phyloP scores from a whole-genome alignment of 1,140 invertebrate species.

The Xylocopa sonorina region DNA sequence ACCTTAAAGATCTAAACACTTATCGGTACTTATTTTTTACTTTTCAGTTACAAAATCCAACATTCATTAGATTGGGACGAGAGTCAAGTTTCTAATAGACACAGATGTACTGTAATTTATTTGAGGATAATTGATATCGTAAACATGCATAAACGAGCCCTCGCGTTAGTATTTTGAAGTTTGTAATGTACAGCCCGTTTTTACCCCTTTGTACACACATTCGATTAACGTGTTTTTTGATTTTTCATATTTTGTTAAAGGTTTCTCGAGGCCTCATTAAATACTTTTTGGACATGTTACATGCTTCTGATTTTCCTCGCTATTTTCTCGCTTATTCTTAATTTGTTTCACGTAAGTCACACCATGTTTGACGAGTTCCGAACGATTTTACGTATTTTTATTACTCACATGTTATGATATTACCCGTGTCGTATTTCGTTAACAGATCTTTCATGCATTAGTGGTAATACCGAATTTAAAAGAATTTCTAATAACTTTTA shows the following conservation, averaged over 20 bases:
- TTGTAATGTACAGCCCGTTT: too few relatives aligned
- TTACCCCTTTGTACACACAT: too few relatives aligned
- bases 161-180: neutral
- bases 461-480: too few relatives aligned
- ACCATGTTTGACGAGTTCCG: too few relatives aligned
- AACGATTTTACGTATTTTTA: too few relatives aligned
- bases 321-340: neutral
- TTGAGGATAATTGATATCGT: neutral
- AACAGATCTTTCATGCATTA: too few relatives aligned
- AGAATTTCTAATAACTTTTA: too few relatives aligned
- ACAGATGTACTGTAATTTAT: neutral
- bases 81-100: neutral
- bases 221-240: too few relatives aligned
- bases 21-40: neutral
- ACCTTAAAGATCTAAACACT: too few relatives aligned
- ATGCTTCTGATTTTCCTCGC: neutral
- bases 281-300: neutral
- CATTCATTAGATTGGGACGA: neutral
- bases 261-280: neutral
- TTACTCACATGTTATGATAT: too few relatives aligned
- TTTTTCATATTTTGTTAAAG: neutral
- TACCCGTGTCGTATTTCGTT: too few relatives aligned
- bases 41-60: neutral
- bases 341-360: neutral
- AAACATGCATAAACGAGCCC: neutral